Evolutionary conservation across 2,113 vertebrate species (phyloP), one percentile per base, ranked within the genome.

Genomic region (Leuciscus idus): DNA sequence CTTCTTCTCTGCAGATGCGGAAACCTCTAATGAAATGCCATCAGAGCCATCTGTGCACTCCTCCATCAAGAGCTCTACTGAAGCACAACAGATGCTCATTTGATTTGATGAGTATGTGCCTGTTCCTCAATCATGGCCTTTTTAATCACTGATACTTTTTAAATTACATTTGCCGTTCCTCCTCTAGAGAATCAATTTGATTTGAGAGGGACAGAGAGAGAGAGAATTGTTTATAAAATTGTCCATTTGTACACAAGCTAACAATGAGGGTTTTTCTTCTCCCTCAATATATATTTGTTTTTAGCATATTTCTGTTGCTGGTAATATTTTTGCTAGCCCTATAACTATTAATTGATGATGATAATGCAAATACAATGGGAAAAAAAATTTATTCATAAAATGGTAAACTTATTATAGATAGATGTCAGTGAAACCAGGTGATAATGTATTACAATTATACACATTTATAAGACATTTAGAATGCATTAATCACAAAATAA

Each of bases 1-100:
- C 23, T 52, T 6, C 17, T 57, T 68, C 62, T 73, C 21, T 55
- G 62, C 77, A 76, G 57, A 70, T 48, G 36, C 57, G 33, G n/a
- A 76, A 52, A 15, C 39, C 75, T 85, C 21, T 84, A 80, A 50
- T 84, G 13, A 33, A 30, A 50, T 55, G 59, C 19, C 76, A 81
- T 75, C 33, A 46, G 76, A 57, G 26, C 64, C 81, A 46, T 74
- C 66, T 80, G 66, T 50, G 43, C 55, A 13, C 64, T 74, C 46
- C 76, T 30, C 26, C 19, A 64, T 70, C 52, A 26, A 36, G 70
- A 68, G 43, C 70, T 68, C 33, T 70, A 52, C 80, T 59, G 12
- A 70, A 57, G 70, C 26, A 81, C 83, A 82, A n/a, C 52, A 61
- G n/a, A 62, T 12, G 36, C 17, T 81, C 68, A 50, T 50, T 33